Conservation (phyloP, 1,140 invertebrate species). For the Megalopta genalis region DNA sequence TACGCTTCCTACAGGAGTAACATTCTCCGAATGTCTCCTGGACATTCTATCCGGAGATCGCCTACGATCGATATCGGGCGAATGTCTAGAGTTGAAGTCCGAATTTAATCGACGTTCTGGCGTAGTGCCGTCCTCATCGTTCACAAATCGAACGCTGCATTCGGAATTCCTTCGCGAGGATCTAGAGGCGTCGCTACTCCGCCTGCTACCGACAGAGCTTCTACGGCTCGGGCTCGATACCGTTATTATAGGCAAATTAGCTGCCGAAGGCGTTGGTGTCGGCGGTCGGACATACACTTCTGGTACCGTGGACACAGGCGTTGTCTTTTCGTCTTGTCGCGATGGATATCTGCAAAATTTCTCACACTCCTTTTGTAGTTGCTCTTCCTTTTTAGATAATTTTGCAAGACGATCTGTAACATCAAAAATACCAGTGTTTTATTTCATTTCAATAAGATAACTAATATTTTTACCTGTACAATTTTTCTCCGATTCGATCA, state of each 20-base stretch:
- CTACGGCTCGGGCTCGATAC: conserved; percentile 74
- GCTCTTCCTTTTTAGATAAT: conserved; percentile 7
- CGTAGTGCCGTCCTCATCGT: conserved; percentile 47
- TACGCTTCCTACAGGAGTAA: conserved; percentile 65
- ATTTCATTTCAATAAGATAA: neutral
- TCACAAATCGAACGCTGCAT: conserved; percentile 72
- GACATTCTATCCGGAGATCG: conserved; percentile 57
- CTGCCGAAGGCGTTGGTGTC: conserved; percentile 73
- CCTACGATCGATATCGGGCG: conserved; percentile 45
- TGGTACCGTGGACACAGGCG: conserved; percentile 69
- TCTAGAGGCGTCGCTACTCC: conserved; percentile 69
- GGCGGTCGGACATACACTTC: conserved; percentile 77
- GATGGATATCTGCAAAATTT: conserved; percentile 16
- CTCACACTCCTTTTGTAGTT: conserved; percentile 4
- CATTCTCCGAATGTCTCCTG: conserved; percentile 72
- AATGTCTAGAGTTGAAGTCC: conserved; percentile 51
- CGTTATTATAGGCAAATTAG: conserved; percentile 74
- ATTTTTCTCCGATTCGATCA: conserved; percentile 18
- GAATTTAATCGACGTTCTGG: conserved; percentile 42
- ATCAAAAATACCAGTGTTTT: neutral
- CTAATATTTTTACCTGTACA: neutral
- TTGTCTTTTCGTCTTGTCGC: conserved; percentile 10
- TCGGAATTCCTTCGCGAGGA: conserved; percentile 72
- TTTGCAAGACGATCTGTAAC: conserved; percentile 9
- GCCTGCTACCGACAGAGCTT: conserved; percentile 73